Conservation (phyloP, 2,113 vertebrate genomes). For the Odocoileus virginianus region DNA sequence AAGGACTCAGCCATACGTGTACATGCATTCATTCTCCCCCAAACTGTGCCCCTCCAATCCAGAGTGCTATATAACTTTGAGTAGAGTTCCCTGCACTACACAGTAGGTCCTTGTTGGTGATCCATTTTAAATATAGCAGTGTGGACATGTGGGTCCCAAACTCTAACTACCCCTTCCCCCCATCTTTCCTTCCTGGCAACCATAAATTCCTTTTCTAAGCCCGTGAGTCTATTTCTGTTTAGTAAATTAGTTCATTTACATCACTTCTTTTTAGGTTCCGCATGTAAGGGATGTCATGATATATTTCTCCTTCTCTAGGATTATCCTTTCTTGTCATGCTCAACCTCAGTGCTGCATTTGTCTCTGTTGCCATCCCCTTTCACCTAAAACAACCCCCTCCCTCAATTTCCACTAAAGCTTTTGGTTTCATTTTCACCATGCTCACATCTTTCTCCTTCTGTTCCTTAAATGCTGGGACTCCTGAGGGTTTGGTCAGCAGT, state of each 20-base stretch:
- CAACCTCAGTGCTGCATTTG: not conserved
- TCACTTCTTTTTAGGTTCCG: not conserved
- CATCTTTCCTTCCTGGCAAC: not conserved
- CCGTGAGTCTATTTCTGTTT: not conserved
- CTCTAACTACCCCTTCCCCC: not conserved
- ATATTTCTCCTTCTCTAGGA: not conserved
- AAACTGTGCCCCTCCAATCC: not conserved
- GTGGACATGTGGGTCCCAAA: not conserved
- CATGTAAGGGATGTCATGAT: not conserved
- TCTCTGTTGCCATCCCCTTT: not conserved
- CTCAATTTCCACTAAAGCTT: not conserved
- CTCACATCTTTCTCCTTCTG: not conserved
- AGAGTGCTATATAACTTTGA: not conserved
- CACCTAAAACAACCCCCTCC: not conserved
- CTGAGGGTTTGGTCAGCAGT: not conserved
- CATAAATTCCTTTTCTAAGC: not conserved
- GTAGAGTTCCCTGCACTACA: not conserved
- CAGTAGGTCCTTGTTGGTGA: not conserved
- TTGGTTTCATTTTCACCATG: not conserved
- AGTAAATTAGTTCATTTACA: not conserved
- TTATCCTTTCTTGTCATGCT: not conserved
- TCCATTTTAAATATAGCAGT: not conserved
- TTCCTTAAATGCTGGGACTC: not conserved
- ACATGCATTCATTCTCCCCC: not conserved
- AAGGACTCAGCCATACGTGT: not conserved